phyloP scores from a whole-genome alignment of 2,888 invertebrate genomes.

The Baccha elongata region DNA sequence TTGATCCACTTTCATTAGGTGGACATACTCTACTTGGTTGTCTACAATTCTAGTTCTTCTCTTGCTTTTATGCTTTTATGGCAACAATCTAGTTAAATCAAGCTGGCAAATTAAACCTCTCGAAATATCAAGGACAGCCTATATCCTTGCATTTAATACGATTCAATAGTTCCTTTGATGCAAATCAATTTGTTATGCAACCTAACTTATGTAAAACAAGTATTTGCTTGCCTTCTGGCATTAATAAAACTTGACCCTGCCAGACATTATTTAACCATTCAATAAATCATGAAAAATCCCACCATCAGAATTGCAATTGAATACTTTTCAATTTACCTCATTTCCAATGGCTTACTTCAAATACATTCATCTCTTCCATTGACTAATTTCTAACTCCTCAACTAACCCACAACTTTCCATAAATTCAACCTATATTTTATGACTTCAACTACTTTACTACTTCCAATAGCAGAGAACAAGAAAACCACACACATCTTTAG shows the following conservation, averaged over 20 bases:
- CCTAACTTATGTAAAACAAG: neutral
- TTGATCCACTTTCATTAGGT: slow-evolving; percentile 56
- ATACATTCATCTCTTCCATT: slow-evolving; percentile 40
- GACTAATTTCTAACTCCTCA: slow-evolving; percentile 32
- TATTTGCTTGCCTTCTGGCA: neutral
- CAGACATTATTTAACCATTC: slow-evolving; percentile 42
- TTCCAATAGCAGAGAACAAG: slow-evolving; percentile 19
- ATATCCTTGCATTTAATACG: neutral
- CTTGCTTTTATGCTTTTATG: neutral
- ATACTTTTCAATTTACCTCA: slow-evolving; percentile 29
- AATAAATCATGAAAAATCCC: slow-evolving; percentile 27
- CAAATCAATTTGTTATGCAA: slow-evolving; percentile 33
- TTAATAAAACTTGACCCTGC: slow-evolving; percentile 39
- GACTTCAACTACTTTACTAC: slow-evolving; percentile 5
- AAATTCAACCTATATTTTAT: slow-evolving; percentile 46
- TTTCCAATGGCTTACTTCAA: slow-evolving; percentile 44
- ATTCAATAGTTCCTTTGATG: neutral
- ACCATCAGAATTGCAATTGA: neutral
- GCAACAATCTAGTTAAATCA: neutral
- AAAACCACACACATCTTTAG: slow-evolving; percentile 22
- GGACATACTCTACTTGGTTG: slow-evolving; percentile 2
- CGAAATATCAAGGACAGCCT: neutral
- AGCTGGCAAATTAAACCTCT: neutral
- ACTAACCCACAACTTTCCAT: slow-evolving; percentile 55
- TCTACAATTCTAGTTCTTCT: slow-evolving; percentile 3